Base-by-base conservation (phyloP, 2,888 invertebrate species). In the Drosophila tanythrix region DNA sequence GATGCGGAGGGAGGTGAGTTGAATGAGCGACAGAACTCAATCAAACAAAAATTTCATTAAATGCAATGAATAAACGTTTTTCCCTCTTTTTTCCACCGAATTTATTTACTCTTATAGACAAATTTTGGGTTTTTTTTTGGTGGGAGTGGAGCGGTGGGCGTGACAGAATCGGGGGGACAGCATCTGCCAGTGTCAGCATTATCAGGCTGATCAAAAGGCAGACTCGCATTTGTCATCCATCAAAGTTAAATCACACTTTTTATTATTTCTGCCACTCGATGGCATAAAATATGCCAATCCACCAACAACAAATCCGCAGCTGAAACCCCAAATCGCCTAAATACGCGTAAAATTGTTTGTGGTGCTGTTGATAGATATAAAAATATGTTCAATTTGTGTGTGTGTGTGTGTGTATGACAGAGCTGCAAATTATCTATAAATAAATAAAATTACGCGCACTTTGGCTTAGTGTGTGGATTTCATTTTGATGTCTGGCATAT, bases 181-280 rank as follows among this genome's bases (percentile, higher is more conserved):
- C 50, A 71, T 71, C 79, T 84, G 84, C 59, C 57, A 51, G 69
- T 81, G 81, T 81, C 81, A 83, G 78, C 82, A 74, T 84, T 89
- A 88, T 74, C 74, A 51, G 59, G 31, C 71, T 78, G 83, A 89
- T 88, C 88, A 86, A 88, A 84, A 83, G 73, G 73, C 84, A 78
- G 75, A 59, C 65, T 70, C 76, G 86, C 80, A 83, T 87, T 92
- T 91, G 91, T 90, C 91, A 92, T 92, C 92, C 92, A 91, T 92
- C 92, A 92, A 91, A 88, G 92, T 91, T 90, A 91, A 92, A 90
- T 92, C 92, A 86, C 90, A 90, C 90, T 91, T 91, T 91, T 92
- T 92, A 91, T 91, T 91, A 90, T 91, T 79, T 83, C 73, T 82
- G 70, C 73, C 82, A 81, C 56, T 82, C 65, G 69, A 56, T 71